Conservation (phyloP, 2,113 vertebrate genomes). For the Triplophysa tibetana region DNA sequence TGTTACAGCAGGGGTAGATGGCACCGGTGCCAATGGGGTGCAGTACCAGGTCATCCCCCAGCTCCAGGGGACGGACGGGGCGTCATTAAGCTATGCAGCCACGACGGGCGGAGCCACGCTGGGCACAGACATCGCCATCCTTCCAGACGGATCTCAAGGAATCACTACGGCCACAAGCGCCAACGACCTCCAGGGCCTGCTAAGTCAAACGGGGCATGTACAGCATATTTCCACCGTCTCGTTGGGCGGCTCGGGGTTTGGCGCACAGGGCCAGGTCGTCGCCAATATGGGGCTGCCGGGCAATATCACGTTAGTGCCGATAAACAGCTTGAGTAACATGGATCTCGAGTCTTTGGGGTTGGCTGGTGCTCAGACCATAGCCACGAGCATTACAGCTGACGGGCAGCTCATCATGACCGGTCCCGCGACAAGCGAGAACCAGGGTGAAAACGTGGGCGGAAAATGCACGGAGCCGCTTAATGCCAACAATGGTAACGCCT, state of each 20-base stretch:
- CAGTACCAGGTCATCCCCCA: constrained; percentile 99
- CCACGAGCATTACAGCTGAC: constrained; percentile 90
- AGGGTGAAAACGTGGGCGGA: constrained; percentile 70
- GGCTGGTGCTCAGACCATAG: constrained; percentile 91
- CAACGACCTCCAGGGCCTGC: constrained; percentile 84
- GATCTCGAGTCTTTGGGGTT: constrained; percentile 97
- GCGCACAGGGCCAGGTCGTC: constrained; percentile 84
- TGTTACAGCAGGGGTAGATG: constrained; percentile 89
- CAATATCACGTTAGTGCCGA: constrained; percentile 97
- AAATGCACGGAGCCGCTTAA: constrained; percentile 78
- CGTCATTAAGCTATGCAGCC: constrained; percentile 86
- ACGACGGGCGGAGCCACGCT: constrained; percentile 80
- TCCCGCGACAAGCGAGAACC: constrained; percentile 82
- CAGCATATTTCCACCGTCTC: constrained; percentile 91
- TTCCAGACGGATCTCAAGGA: constrained; percentile 86
- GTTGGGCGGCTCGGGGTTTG: constrained; percentile 85
- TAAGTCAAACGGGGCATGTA: constrained; percentile 89
- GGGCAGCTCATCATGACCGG: constrained; percentile 92
- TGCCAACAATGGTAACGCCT: constrained; percentile 81
- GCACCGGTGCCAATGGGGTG: constrained; percentile 86
- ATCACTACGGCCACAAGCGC: constrained; percentile 82
- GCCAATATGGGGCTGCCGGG: constrained; percentile 88
- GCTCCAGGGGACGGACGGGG: constrained; percentile 90
- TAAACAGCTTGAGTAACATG: constrained; percentile 83
- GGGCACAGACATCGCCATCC: constrained; percentile 89